Evolutionary conservation across 2,113 vertebrate species (phyloP).

Genomic region (Pseudopipra pipra): DNA sequence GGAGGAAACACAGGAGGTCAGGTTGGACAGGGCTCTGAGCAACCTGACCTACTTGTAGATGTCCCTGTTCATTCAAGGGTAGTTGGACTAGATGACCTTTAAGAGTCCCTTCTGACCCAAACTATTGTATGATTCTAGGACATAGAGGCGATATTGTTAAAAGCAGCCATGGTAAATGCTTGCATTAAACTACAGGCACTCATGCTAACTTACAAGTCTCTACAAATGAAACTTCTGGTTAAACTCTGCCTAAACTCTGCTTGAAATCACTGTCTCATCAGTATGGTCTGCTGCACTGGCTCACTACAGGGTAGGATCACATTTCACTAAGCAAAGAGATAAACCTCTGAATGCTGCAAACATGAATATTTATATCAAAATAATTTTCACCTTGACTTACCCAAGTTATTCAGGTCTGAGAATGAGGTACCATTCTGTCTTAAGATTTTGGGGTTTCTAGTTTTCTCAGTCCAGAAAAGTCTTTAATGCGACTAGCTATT

Average conservation of each 20-base stretch:
- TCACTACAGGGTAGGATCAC: not conserved
- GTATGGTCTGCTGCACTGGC: not conserved
- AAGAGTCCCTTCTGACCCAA: not conserved
- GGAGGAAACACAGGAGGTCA: not conserved
- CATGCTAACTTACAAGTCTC: not conserved
- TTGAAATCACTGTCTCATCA: not conserved
- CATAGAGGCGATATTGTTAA: not conserved
- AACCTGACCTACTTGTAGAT: not conserved
- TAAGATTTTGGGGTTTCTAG: not conserved
- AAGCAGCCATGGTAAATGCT: fast-evolving
- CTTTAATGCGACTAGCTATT: not conserved
- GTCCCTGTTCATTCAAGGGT: not conserved
- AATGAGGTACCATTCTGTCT: not conserved
- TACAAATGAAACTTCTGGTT: not conserved
- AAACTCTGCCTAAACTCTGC: not conserved
- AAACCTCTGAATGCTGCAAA: not conserved
- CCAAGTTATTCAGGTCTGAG: not conserved
- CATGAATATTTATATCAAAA: not conserved
- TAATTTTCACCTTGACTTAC: not conserved
- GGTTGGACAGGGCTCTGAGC: not conserved
- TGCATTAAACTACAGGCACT: not conserved
- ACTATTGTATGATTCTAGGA: not conserved
- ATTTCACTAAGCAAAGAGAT: not conserved
- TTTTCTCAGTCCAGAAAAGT: not conserved
- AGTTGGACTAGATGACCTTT: not conserved